These are phyloP conservation scores for Sphyrna mokarran DNA, from an alignment of 2,113 vertebrate genomes.

Conservation along the genomic window DNA sequence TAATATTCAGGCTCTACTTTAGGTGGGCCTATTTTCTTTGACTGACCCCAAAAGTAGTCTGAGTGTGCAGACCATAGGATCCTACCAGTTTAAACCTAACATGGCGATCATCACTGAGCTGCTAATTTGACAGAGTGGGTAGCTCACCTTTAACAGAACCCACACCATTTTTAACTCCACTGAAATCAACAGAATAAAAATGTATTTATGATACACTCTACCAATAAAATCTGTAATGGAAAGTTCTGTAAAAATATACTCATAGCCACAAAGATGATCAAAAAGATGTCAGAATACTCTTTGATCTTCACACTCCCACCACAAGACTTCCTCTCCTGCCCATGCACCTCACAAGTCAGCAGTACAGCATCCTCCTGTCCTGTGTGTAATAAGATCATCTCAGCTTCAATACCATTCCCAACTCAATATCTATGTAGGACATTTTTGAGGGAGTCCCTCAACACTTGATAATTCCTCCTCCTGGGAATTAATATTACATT, in stretches of 20 bases:
- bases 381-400: background rate
- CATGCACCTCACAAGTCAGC: background rate
- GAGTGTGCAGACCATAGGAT: background rate
- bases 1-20: background rate
- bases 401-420: background rate
- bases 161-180: background rate
- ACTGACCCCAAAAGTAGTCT: background rate
- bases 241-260: background rate
- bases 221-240: background rate
- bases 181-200: background rate
- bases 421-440: background rate
- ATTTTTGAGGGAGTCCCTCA: background rate
- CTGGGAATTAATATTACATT: background rate
- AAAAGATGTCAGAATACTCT: background rate
- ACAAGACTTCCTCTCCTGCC: background rate
- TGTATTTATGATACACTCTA: background rate
- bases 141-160: background rate
- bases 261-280: background rate
- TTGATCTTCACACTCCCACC: background rate
- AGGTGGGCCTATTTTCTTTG: background rate
- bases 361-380: background rate
- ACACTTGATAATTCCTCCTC: background rate
- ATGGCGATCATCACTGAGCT: background rate
- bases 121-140: background rate
- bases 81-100: background rate